These are phyloP conservation scores for Cepphus grylle DNA, from an alignment of 2,113 vertebrate species.

Conservation along the genomic window DNA sequence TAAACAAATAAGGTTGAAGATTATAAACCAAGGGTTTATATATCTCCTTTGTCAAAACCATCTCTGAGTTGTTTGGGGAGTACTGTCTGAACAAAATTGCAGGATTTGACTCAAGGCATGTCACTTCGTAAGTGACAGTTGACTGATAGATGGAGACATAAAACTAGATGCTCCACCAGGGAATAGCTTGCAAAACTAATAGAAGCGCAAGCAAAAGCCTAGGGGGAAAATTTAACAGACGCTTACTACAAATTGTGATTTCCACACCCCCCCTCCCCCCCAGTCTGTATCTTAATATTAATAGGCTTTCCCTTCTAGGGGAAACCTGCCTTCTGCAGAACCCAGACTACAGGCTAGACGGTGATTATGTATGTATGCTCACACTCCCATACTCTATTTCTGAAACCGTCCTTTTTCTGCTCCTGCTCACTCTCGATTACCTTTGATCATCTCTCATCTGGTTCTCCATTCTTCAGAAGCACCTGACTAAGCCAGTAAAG, in stretches of 20 bases:
- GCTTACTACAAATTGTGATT: not conserved
- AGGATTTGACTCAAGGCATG: not conserved
- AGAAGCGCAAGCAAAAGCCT: not conserved
- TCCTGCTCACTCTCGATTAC: not conserved
- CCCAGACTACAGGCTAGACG: not conserved
- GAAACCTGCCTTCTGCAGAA: not conserved
- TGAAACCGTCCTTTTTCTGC: not conserved
- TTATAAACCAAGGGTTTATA: not conserved
- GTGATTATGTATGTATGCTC: not conserved
- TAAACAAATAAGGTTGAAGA: not conserved
- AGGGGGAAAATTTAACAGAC: not conserved
- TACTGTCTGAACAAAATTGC: not conserved
- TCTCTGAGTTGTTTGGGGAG: not conserved
- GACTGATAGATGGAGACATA: not conserved
- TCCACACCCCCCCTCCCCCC: rapidly evolving
- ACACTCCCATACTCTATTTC: not conserved
- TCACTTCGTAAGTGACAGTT: not conserved
- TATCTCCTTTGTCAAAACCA: not conserved
- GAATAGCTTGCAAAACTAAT: not conserved
- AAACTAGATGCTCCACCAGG: not conserved
- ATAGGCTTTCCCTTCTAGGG: not conserved
- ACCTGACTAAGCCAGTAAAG: not conserved
- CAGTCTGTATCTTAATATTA: not conserved
- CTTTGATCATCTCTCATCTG: not conserved
- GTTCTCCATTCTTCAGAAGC: not conserved